phyloP scores from a whole-genome alignment of 2,888 invertebrate species.

The Eutolmus rufibarbis region DNA sequence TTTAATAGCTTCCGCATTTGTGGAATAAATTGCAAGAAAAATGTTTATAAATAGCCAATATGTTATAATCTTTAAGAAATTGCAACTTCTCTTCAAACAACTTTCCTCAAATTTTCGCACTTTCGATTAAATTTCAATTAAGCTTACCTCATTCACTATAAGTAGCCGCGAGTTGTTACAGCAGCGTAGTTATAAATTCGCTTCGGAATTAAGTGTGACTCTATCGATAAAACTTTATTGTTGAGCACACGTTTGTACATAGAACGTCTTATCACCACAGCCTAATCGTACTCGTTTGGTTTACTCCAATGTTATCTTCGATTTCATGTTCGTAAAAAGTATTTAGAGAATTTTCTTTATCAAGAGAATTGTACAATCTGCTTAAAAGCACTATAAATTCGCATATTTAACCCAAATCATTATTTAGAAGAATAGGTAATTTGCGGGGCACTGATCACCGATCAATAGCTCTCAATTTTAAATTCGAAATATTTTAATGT shows the following conservation, averaged over 20 bases:
- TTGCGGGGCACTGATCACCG: neutral
- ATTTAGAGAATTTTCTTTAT: neutral
- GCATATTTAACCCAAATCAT: neutral
- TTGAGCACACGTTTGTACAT: neutral
- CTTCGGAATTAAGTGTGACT: neutral
- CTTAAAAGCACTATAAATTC: neutral
- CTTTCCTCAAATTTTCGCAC: neutral
- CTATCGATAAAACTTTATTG: neutral
- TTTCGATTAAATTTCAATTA: neutral
- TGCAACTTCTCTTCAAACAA: neutral
- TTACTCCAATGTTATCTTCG: neutral
- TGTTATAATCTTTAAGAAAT: neutral
- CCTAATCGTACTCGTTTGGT: neutral
- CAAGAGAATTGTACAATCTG: neutral
- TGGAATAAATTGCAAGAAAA: neutral
- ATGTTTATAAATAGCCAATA: neutral
- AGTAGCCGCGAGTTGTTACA: neutral
- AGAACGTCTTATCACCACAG: neutral
- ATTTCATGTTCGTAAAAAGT: neutral
- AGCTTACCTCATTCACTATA: neutral
- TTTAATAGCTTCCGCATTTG: neutral
- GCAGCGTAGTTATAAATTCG: neutral
- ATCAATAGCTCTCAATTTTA: neutral
- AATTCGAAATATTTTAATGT: neutral
- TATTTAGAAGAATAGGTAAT: neutral